phyloP scores from a whole-genome alignment of 2,113 vertebrate species.

The Eubucco bourcierii region DNA sequence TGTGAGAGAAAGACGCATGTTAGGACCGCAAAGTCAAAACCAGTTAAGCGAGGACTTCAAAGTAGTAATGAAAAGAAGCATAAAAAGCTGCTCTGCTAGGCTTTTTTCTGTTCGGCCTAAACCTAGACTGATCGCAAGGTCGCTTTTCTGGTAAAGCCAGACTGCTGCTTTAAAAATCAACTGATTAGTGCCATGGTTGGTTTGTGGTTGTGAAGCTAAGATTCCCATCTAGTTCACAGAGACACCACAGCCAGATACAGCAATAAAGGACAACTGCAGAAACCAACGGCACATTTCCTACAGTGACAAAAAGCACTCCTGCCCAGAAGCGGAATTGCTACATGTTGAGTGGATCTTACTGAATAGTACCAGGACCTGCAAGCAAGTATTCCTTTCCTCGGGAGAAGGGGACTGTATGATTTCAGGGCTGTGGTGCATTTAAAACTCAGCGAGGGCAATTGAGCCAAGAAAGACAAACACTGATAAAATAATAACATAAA shows the following conservation, averaged over 20 bases:
- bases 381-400: neutral
- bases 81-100: neutral
- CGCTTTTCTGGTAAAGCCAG: neutral
- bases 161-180: neutral
- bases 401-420: neutral
- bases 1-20: neutral
- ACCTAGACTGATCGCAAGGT: neutral
- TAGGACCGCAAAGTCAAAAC: neutral
- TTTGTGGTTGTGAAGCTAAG: neutral
- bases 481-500: neutral
- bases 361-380: neutral
- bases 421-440: neutral
- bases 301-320: neutral
- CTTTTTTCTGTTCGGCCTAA: neutral
- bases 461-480: neutral
- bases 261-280: neutral
- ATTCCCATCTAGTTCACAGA: neutral
- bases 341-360: neutral
- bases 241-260: neutral
- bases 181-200: neutral
- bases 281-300: fast-evolving
- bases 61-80: neutral
- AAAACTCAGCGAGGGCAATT: neutral
- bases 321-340: neutral
- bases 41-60: neutral